phyloP scores from a whole-genome alignment of 92 coral and sea anemone genomes.

The Epizoanthus fatuus region DNA sequence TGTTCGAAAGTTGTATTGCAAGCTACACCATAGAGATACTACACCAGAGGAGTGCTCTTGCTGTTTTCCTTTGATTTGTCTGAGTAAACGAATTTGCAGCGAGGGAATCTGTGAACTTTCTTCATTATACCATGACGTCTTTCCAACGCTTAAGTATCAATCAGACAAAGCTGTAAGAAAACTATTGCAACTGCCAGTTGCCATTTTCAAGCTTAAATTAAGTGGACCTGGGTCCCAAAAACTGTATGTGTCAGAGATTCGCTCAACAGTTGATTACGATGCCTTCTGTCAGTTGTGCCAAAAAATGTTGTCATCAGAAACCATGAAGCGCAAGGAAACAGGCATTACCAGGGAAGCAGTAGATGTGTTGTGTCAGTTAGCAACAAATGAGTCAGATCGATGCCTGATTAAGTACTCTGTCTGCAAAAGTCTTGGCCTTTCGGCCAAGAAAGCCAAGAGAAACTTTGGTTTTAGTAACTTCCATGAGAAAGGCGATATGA shows the following conservation, averaged over 20 bases:
- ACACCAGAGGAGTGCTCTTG: conserved; percentile 38
- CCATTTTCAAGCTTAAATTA: conserved; percentile 42
- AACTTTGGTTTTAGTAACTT: conserved; percentile 48
- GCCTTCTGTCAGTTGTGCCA: conserved; percentile 39
- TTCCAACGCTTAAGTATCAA: conserved; percentile 39
- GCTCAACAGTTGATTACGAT: conserved; percentile 33
- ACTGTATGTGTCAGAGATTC: conserved; percentile 50
- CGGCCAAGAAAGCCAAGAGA: conserved; percentile 45
- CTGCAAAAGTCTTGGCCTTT: conserved; percentile 57
- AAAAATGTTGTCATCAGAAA: conserved; percentile 28
- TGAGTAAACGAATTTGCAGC: conserved; percentile 14
- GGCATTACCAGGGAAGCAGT: conserved; percentile 42
- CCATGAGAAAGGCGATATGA: conserved; percentile 27
- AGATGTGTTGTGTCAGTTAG: conserved; percentile 51
- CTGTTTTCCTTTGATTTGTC: conserved; percentile 31
- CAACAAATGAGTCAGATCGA: conserved; percentile 49
- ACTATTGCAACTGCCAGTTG: conserved; percentile 66
- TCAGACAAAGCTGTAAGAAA: conserved; percentile 64
- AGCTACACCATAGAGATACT: conserved; percentile 28
- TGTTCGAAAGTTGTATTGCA: conserved; percentile 49
- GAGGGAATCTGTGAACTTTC: conserved; percentile 45
- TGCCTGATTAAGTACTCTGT: conserved; percentile 52
- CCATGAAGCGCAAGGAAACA: conserved; percentile 8
- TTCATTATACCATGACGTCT: conserved; percentile 17
- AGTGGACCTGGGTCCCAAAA: conserved; percentile 39